These are phyloP conservation scores for Hephaestus fuliginosus DNA, from an alignment of 2,797 vertebrate species.

Conservation along the genomic window DNA sequence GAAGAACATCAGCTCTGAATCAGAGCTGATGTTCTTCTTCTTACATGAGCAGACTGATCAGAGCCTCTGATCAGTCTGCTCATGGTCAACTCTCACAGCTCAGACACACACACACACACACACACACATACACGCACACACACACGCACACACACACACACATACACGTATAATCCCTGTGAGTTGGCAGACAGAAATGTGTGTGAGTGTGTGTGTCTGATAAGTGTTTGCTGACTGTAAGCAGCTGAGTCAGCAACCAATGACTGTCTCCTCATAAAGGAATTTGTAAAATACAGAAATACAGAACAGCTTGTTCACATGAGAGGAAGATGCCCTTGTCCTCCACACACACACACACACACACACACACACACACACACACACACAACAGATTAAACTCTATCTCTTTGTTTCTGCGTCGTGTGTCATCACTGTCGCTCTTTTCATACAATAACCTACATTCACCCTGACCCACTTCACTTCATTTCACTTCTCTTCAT, in stretches of 20 bases:
- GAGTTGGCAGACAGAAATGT: neutral
- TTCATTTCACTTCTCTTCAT: constrained; percentile 1
- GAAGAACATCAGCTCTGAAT: too few species aligned
- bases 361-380: constrained; percentile 17
- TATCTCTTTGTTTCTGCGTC: neutral
- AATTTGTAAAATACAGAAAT: too few species aligned
- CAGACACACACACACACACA: neutral
- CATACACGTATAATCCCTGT: neutral
- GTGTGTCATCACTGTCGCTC: neutral
- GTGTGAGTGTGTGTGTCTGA: neutral
- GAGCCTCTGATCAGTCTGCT: too few species aligned
- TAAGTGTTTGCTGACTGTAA: constrained; percentile 33
- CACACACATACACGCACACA: neutral
- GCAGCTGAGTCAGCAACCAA: constrained; percentile 35
- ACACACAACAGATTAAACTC: neutral
- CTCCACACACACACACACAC: neutral
- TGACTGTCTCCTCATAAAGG: too few species aligned
- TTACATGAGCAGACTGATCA: too few species aligned
- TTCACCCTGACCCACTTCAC: constrained; percentile 49
- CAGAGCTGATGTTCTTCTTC: too few species aligned
- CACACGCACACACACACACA: neutral
- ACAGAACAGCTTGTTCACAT: too few species aligned
- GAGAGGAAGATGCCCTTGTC: too few species aligned
- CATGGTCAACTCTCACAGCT: neutral
- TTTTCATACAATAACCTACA: constrained; percentile 22